Evolutionary conservation across 2,888 invertebrate species (phyloP).

Genomic region (Dione vanillae): DNA sequence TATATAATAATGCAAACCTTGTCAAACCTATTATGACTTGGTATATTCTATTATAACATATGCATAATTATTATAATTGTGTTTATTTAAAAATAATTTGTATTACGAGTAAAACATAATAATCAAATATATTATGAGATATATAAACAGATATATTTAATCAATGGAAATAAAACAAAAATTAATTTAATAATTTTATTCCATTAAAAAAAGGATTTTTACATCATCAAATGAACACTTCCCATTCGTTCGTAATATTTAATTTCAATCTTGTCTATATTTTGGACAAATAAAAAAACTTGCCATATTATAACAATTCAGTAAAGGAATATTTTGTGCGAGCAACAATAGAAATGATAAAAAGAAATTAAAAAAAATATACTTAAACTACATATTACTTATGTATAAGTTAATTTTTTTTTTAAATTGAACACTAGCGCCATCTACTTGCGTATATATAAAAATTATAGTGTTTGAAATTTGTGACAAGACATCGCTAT

Average conservation of each 20-base stretch:
- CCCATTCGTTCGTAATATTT: conserved; percentile 37
- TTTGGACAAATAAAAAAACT: background rate
- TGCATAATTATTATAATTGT: too few species aligned
- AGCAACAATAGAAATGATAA: conserved; percentile 8
- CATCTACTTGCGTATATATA: conserved; percentile 16
- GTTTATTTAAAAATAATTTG: too few species aligned
- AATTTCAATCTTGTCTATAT: conserved; percentile 20
- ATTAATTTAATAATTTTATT: conserved; percentile 36
- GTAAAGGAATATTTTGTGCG: conserved; percentile 11
- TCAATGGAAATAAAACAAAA: background rate
- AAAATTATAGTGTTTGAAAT: background rate
- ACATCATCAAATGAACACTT: conserved; percentile 56
- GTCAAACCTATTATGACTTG: too few species aligned
- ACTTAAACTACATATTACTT: background rate
- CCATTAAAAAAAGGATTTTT: conserved; percentile 71
- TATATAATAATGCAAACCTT: too few species aligned
- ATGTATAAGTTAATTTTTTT: background rate
- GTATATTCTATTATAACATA: too few species aligned
- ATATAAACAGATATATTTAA: too few species aligned
- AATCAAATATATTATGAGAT: too few species aligned
- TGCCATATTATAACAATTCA: background rate
- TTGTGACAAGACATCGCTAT: background rate
- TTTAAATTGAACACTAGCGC: conserved; percentile 23
- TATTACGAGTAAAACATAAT: too few species aligned
- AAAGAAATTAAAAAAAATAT: background rate